Evolutionary conservation across 1,140 invertebrate genomes (phyloP), one percentile per base, ranked within the genome.

Genomic region (Drosophila sturtevanti): DNA sequence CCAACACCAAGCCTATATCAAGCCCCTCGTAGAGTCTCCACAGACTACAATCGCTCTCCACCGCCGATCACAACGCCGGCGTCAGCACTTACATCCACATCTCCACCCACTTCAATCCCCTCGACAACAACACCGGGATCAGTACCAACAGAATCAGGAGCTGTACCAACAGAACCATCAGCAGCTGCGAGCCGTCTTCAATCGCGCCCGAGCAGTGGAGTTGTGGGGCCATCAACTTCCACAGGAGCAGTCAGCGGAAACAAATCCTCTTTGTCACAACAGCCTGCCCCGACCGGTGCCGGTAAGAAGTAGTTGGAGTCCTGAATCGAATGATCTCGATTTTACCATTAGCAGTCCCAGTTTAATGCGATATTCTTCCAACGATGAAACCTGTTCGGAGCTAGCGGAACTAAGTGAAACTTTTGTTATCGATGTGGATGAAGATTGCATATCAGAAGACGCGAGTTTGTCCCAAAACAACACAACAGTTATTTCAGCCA

Each of bases 301-400:
- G 74, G 75, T 77, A 92, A 91, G 80, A 90, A 91, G 87, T 91
- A 91, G 79, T 72, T 86, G 77, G 79, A 90, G 72, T 65, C 73
- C 77, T 10, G 84, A 77, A 11, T 55, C 68, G 9, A 62, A 59
- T 44, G 72, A 79, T 1, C 73, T 91, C 58, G 91, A 91, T 60
- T 79, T 90, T 76, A 81, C 72, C 21, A 90, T 92, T 22, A 92
- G 91, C 67, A 92, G 91, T 72, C 91, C 91, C 31, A 92, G 91
- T 73, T 74, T 92, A 48, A 90, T 92, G 60, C 79, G 86, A 48
- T 48, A 48, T 55, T 90, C 90, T 11, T 91, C 87, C 34, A 75
- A 70, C 60, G 79, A 77, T 51, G 72, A 89, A 24, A 72, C 82
- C 51, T 78, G 78, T 63, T 77, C 74, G 1, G 74, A 77, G 48